Evolutionary conservation across 2,113 vertebrate species (phyloP).

Genomic region (Cyanoramphus novaezelandiae): DNA sequence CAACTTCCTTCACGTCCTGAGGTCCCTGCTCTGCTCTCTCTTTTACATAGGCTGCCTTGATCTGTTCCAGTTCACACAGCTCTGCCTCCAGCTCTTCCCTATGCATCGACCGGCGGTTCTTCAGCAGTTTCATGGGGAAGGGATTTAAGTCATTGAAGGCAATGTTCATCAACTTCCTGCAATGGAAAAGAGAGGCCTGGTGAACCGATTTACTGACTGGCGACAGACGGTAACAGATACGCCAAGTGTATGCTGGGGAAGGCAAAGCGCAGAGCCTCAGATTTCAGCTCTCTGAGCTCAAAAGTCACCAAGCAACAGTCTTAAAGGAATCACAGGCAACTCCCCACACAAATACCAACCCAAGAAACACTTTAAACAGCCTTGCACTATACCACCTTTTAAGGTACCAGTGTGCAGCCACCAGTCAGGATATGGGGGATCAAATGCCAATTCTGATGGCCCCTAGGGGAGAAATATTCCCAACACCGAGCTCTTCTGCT

Average conservation of each 20-base stretch:
- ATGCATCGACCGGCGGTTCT: constrained; percentile 79
- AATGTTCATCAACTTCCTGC: constrained; percentile 86
- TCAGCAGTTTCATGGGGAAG: constrained; percentile 85
- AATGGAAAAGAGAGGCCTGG: not conserved
- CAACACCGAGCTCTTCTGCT: accelerated
- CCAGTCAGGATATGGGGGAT: not conserved
- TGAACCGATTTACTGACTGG: not conserved
- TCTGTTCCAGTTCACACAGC: constrained; percentile 80
- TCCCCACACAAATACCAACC: not conserved
- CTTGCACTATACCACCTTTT: not conserved
- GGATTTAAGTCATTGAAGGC: constrained; percentile 94
- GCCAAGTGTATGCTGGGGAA: not conserved
- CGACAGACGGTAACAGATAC: not conserved
- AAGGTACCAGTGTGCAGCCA: not conserved
- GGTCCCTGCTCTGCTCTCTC: constrained; percentile 63
- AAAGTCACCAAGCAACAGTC: not conserved
- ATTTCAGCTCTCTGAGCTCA: not conserved
- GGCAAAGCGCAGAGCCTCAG: not conserved
- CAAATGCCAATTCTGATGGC: not conserved
- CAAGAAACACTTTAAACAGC: not conserved
- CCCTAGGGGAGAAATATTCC: not conserved
- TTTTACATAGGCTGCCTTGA: constrained; percentile 82
- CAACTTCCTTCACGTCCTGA: constrained; percentile 55
- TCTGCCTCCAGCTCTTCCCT: constrained; percentile 84
- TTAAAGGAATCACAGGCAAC: not conserved